Evolutionary conservation across 2,888 invertebrate species (phyloP), one percentile per base, ranked within the genome.

Genomic region (Hoplodrina ambigua): DNA sequence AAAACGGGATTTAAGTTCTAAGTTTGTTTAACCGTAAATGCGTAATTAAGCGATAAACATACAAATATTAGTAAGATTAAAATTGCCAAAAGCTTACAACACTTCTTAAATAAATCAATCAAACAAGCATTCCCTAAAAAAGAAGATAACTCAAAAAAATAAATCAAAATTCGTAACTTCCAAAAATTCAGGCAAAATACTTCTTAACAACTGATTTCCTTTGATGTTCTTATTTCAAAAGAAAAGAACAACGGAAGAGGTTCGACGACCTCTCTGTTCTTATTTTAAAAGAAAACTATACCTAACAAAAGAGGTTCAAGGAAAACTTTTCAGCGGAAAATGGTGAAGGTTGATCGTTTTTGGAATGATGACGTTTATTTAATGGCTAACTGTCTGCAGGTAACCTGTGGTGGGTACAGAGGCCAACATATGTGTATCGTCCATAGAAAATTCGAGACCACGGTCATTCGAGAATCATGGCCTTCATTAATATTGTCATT

Each of bases 371-470:
- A 2, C 13, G 8, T n/a, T 10, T 41, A 11, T 8, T 25, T 25
- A 0, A 52, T 19, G 13, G 17, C 13, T 13, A 19, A 20, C 15
- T 54, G 11, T 74, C 53, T 49, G 30, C 25, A 11, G 13, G 11
- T 7, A 13, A 41, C 41, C 41, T 30, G 37, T 8, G 65, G 53
- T n/a, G n/a, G n/a, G n/a, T 66, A 0, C 17, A 70, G 33, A 54
- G 37, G 13, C 54, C 20, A n/a, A 67, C 46, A 33, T 33, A 20
- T 7, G 37, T 52, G 25, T 37, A 54, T 17, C 37, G 37, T 56
- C n/a, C n/a, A 70, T 75, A 15, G 19, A 54, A 37, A 75, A 67
- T 49, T 70, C 8, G 46, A 70, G 30, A 75, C 10, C 30, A 30
- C 10, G 20, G 54, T 30, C 20, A 70, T 75, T 75, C 17, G 67